Percentiles rank a stretch among this genome's conserved stretches.
These are phyloP conservation scores for Genyomyrus donnyi DNA, from an alignment of 2,113 vertebrate species.

Conservation along the genomic window DNA sequence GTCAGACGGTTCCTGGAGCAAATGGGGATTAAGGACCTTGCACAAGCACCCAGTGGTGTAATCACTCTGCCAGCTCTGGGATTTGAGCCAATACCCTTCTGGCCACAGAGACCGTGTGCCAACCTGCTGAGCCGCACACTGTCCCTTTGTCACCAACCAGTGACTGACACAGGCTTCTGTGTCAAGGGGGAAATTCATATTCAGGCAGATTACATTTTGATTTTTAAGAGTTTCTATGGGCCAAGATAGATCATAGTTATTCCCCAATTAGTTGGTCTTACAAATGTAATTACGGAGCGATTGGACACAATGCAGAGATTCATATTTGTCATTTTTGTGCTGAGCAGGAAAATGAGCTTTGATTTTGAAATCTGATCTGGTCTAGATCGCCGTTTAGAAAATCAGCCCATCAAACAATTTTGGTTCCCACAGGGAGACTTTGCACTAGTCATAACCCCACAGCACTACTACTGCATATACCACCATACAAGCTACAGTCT, in stretches of 20 bases:
- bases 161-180: not conserved
- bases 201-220: not conserved
- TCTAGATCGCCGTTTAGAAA: not conserved
- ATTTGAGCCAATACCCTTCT: not conserved
- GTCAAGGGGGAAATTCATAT: not conserved
- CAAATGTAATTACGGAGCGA: not conserved
- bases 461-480: not conserved
- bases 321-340: not conserved
- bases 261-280: not conserved
- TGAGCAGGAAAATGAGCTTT: not conserved
- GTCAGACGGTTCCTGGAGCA: not conserved
- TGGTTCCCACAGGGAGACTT: not conserved
- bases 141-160: not conserved
- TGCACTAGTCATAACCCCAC: not conserved
- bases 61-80: not conserved
- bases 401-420: not conserved
- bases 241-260: not conserved
- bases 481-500: not conserved
- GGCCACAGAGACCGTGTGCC: not conserved
- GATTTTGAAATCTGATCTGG: not conserved
- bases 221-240: not conserved
- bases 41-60: not conserved
- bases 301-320: not conserved
- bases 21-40: not conserved
- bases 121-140: not conserved